These are phyloP conservation scores for Phalacrocorax pelagicus DNA, from an alignment of 2,113 vertebrate species.

Conservation along the genomic window DNA sequence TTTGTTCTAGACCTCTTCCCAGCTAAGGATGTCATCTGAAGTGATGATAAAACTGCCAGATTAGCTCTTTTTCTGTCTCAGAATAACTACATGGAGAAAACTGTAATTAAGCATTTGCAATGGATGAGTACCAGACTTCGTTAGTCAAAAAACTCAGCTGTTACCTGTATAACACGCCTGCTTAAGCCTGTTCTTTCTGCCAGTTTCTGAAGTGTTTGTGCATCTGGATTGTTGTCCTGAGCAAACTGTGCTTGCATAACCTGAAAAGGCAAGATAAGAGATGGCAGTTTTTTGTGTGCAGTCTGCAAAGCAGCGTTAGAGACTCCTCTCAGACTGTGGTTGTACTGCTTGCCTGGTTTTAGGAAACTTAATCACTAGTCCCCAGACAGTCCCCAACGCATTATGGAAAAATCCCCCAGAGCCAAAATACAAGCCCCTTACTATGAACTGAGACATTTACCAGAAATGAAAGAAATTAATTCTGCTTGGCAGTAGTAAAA, in stretches of 20 bases:
- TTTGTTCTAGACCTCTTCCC: neutral
- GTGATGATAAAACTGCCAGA: neutral
- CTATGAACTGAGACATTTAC: neutral
- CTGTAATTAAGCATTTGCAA: neutral
- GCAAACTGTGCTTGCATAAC: conserved; percentile 99
- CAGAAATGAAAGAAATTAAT: neutral
- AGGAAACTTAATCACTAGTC: neutral
- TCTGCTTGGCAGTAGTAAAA: neutral
- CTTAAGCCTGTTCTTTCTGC: conserved; percentile 97
- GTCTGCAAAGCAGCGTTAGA: neutral
- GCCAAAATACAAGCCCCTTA: neutral
- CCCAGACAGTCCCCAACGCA: neutral
- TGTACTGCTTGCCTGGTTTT: neutral
- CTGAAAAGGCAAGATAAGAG: conserved; percentile 68
- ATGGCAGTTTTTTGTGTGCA: neutral
- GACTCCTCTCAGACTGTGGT: rapidly evolving
- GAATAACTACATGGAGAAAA: neutral
- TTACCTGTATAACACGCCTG: conserved; percentile 97
- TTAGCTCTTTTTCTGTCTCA: neutral
- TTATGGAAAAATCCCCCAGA: neutral
- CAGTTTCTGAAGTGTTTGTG: conserved; percentile 96
- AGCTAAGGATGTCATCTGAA: neutral
- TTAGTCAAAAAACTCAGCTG: neutral
- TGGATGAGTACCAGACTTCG: neutral
- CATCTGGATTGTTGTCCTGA: conserved; percentile 98